Percentiles rank a stretch among this genome's conserved stretches.
phyloP scores from a whole-genome alignment of 2,888 invertebrate species.

The Scrobipalpa atriplicella region DNA sequence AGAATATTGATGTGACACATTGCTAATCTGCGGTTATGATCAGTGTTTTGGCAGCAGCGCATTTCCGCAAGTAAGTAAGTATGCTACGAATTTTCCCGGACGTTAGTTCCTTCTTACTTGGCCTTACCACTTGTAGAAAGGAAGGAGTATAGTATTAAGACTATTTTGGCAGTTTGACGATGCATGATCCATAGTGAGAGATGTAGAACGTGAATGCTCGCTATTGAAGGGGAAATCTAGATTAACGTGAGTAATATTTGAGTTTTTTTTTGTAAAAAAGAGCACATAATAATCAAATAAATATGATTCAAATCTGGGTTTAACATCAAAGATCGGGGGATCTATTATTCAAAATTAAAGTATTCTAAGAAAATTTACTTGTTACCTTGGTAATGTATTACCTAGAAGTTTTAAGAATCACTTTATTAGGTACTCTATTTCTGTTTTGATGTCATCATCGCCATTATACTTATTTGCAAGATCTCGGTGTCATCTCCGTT shows the following conservation, averaged over 20 bases:
- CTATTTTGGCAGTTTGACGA: neutral
- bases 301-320: no score
- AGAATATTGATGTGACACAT: slow-evolving; percentile 21
- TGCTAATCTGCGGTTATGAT: slow-evolving; percentile 8
- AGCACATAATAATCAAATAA: no score
- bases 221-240: no score
- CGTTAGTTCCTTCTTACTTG: neutral
- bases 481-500: neutral
- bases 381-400: no score
- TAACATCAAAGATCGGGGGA: no score
- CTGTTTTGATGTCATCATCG: neutral
- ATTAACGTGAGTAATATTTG: no score
- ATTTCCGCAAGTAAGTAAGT: neutral
- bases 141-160: no score
- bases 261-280: no score
- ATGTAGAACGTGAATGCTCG: neutral
- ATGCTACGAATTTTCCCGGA: slow-evolving; percentile 10
- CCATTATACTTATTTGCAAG: slow-evolving; percentile 4
- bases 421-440: neutral
- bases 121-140: no score
- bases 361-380: no score
- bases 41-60: neutral
- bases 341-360: no score
- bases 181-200: neutral
- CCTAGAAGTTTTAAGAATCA: neutral